Conservation (phyloP, 2,113 vertebrate species). For the Atrichornis clamosus region DNA sequence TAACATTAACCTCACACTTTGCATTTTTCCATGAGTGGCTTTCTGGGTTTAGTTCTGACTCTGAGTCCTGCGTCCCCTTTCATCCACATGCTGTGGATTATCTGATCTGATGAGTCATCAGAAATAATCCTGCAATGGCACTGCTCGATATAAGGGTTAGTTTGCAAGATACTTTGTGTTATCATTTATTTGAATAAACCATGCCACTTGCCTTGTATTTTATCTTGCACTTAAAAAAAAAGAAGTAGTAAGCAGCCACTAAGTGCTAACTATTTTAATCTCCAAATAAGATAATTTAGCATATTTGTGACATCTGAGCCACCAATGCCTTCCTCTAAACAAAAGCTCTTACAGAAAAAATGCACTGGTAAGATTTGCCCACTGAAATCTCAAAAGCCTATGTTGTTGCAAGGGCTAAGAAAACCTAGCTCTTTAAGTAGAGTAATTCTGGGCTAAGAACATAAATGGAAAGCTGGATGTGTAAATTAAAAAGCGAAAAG, state of each 20-base stretch:
- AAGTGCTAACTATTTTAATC: neutral
- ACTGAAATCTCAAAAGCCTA: conserved; percentile 17
- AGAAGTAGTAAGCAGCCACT: neutral
- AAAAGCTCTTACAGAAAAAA: neutral
- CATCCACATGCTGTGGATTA: neutral
- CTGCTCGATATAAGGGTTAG: neutral
- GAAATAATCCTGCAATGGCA: neutral
- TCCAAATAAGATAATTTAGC: conserved; percentile 7
- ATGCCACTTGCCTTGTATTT: neutral
- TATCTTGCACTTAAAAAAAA: neutral
- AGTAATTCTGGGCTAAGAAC: conserved; percentile 51
- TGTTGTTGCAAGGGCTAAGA: neutral
- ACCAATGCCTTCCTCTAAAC: neutral
- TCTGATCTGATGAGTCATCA: conserved; percentile 18
- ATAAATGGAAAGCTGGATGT: conserved; percentile 44
- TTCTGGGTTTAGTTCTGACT: neutral
- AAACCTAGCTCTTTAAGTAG: neutral
- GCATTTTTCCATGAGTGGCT: neutral
- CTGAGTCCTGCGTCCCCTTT: neutral
- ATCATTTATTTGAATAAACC: neutral
- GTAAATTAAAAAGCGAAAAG: conserved; percentile 56
- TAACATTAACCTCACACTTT: neutral
- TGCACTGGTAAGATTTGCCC: neutral
- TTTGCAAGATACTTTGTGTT: neutral
- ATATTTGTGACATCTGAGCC: neutral